Percentiles rank a stretch among this genome's conserved stretches.
Conservation (phyloP, 1,140 invertebrate species). For the Drosophila burlai region DNA sequence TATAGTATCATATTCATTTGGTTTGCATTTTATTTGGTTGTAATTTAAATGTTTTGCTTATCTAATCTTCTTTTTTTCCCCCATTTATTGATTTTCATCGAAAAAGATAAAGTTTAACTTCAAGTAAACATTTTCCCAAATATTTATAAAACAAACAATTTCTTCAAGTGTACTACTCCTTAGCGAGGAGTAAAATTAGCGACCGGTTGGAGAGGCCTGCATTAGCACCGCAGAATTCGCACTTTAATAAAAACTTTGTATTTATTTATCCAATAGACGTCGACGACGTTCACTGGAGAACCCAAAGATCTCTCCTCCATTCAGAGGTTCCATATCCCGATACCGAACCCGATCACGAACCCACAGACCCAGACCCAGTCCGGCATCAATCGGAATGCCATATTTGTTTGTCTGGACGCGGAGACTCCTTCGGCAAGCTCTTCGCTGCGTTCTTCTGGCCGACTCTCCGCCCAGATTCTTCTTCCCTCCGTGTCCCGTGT, state of each 20-base stretch:
- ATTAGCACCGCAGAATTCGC: constrained; percentile 75
- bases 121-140: background rate
- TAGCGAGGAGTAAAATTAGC: constrained; percentile 8
- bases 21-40: no score
- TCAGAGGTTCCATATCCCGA: constrained; percentile 3
- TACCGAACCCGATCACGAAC: background rate
- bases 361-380: background rate
- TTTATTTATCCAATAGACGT: constrained; percentile 81
- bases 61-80: no score
- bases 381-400: constrained; percentile 57
- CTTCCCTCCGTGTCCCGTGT: constrained; percentile 46
- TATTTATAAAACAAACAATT: background rate
- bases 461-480: constrained; percentile 8
- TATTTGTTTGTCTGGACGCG: constrained; percentile 68
- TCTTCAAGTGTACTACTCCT: constrained; percentile 5
- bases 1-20: no score
- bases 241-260: constrained; percentile 78
- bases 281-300: constrained; percentile 41
- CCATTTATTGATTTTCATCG: no score
- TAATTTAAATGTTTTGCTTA: no score
- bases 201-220: constrained; percentile 33
- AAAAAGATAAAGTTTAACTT: background rate
- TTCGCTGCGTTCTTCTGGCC: constrained; percentile 4
- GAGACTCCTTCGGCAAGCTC: background rate
- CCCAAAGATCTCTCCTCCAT: constrained; percentile 17